Percentiles rank a stretch among this genome's conserved stretches.
phyloP scores from a whole-genome alignment of 2,888 invertebrate genomes.

The Scotopteryx bipunctaria region DNA sequence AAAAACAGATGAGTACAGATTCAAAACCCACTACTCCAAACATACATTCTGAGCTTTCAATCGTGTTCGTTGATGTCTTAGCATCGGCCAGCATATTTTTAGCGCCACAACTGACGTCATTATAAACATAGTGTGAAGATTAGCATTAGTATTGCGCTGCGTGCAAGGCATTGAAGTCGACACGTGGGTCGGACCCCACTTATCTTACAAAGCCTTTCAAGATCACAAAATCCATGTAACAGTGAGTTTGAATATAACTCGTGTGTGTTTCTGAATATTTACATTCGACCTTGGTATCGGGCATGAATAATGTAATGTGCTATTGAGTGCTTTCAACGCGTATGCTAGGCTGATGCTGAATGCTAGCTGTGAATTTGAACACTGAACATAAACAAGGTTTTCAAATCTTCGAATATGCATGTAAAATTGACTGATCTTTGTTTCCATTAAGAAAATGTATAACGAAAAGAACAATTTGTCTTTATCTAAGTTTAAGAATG shows the following conservation, averaged over 20 bases:
- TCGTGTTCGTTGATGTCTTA: neutral
- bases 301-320: conserved; percentile 56
- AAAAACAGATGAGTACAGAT: neutral
- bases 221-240: conserved; percentile 36
- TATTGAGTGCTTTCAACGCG: conserved; percentile 58
- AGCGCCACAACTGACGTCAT: conserved; percentile 48
- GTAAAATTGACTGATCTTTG: neutral
- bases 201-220: conserved; percentile 23
- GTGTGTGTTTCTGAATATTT: conserved; percentile 48
- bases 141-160: conserved; percentile 40
- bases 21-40: neutral
- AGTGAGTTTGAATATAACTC: conserved; percentile 23
- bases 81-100: neutral
- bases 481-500: neutral
- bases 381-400: conserved; percentile 2
- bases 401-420: neutral
- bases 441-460: neutral
- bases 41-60: conserved; percentile 3
- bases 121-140: conserved; percentile 39
- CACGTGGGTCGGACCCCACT: conserved; percentile 24
- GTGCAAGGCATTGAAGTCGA: conserved; percentile 41
- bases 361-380: conserved; percentile 16
- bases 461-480: neutral
- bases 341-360: conserved; percentile 22
- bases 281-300: conserved; percentile 59